Base-by-base conservation (phyloP, 2,797 vertebrate species). In the Spinibarbus caldwelli region DNA sequence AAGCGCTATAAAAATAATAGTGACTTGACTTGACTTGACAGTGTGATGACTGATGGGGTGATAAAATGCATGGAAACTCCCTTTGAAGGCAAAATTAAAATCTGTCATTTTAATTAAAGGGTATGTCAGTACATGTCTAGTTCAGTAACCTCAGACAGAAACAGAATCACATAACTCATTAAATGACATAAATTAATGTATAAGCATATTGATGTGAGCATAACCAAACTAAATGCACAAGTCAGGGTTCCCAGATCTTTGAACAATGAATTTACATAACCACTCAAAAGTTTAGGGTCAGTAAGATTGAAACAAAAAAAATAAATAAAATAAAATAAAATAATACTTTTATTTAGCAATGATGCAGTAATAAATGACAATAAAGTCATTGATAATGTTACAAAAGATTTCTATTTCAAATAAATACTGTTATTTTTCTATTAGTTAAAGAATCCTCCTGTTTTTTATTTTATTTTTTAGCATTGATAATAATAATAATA, bases 91-190 rank as follows among this genome's bases (percentile, higher is more conserved):
- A 14, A 7, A 78, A 23, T 78, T 57, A 2, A 57, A 41, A 41
- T n/a, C 4, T 59, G 75, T 57, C 23, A 59, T 38, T 23, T 77
- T 7, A 59, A 59, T 41, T 43, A 59, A 72, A 45, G 21, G 29
- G 14, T 82, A 72, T n/a, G 52, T 64, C 70, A 47, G 14, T 29
- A 72, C 52, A 81, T 26, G 49, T 82, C 12, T 34, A 59, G 19
- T 34, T 82, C 14, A n/a, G 19, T 54, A 71, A 41, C 34, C 9
- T 70, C 47, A 72, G 34, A 19, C 19, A 57, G 41, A 31, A 73
- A 34, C 7, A 34, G 38, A 73, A 73, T 82, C 4, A 73, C 8
- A 12, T 43, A 23, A 52, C 10, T 36, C 21, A n/a, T n/a, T n/a
- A 71, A 31, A 79, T 49, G 23, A 73, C 21, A n/a, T n/a, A 73